Percentiles rank a stretch among this genome's conserved stretches.
These are phyloP conservation scores for Hylomyscus alleni DNA, from an alignment of 2,797 vertebrate genomes.

Conservation along the genomic window DNA sequence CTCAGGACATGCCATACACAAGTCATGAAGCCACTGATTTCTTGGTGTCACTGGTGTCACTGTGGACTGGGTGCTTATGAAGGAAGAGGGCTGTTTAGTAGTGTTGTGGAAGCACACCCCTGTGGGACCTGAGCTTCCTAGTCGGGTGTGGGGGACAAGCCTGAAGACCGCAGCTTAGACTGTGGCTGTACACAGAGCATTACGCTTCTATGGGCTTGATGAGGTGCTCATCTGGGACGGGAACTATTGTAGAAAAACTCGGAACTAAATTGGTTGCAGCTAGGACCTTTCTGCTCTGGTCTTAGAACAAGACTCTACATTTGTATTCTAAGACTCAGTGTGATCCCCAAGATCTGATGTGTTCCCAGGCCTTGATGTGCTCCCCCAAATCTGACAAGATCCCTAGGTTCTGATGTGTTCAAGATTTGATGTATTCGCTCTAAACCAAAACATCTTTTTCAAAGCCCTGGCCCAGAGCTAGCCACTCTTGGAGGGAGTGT, in stretches of 20 bases:
- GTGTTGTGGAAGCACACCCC: neutral
- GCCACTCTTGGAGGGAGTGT: neutral
- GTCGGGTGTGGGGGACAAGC: neutral
- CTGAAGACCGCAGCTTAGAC: neutral
- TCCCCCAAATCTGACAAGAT: neutral
- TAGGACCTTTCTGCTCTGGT: neutral
- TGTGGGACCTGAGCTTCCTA: neutral
- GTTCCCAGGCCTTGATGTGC: neutral
- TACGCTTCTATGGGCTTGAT: rapidly evolving
- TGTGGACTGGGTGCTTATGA: rapidly evolving
- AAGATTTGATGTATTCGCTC: too few species aligned
- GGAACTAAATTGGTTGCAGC: neutral
- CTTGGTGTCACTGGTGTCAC: rapidly evolving
- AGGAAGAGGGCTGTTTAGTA: neutral
- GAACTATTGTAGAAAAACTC: neutral
- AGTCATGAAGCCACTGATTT: neutral
- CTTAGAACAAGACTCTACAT: neutral
- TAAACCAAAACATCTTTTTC: neutral
- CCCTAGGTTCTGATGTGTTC: neutral
- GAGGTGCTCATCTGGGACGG: neutral
- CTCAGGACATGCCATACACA: rapidly evolving
- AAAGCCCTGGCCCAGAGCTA: neutral
- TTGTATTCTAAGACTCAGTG: neutral
- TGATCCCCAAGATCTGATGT: neutral
- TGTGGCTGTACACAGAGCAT: neutral